phyloP scores from a whole-genome alignment of 2,888 invertebrate species.

The Diplazon laetatorius region DNA sequence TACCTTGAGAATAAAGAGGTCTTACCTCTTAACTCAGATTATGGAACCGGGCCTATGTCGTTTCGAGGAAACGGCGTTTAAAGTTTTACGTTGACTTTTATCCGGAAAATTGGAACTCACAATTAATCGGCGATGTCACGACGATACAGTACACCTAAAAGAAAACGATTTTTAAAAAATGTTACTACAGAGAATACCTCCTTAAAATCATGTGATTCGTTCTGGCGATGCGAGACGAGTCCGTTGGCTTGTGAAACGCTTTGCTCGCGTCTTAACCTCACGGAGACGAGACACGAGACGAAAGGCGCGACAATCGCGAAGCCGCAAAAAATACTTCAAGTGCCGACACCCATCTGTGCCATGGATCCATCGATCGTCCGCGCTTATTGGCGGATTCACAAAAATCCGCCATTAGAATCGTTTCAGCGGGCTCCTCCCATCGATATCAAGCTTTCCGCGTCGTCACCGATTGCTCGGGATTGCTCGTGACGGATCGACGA shows the following conservation, averaged over 20 bases:
- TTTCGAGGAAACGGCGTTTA: too few species aligned
- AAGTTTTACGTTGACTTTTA: too few species aligned
- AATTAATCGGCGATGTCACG: too few species aligned
- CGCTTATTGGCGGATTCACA: constrained; percentile 72
- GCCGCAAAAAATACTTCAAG: constrained; percentile 63
- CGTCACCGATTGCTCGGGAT: constrained; percentile 34
- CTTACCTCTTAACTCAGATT: too few species aligned
- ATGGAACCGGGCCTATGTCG: too few species aligned
- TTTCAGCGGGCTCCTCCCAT: constrained; percentile 78
- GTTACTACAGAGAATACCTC: too few species aligned
- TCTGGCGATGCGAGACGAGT: constrained; percentile 48
- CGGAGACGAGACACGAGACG: constrained; percentile 45
- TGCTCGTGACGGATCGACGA: background rate
- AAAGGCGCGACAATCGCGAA: constrained; percentile 49
- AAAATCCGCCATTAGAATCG: constrained; percentile 81
- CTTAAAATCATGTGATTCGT: constrained; percentile 65
- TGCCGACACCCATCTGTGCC: constrained; percentile 64
- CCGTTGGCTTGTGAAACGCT: constrained; percentile 42
- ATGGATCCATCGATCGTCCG: constrained; percentile 63
- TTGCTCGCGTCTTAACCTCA: constrained; percentile 25
- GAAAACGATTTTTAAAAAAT: too few species aligned
- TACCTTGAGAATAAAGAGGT: too few species aligned
- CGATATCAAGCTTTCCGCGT: constrained; percentile 53
- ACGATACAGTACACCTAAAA: too few species aligned
- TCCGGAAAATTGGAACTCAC: too few species aligned